These are phyloP conservation scores for Dastarcus helophoroides DNA, from an alignment of 2,888 invertebrate genomes.

Conservation along the genomic window DNA sequence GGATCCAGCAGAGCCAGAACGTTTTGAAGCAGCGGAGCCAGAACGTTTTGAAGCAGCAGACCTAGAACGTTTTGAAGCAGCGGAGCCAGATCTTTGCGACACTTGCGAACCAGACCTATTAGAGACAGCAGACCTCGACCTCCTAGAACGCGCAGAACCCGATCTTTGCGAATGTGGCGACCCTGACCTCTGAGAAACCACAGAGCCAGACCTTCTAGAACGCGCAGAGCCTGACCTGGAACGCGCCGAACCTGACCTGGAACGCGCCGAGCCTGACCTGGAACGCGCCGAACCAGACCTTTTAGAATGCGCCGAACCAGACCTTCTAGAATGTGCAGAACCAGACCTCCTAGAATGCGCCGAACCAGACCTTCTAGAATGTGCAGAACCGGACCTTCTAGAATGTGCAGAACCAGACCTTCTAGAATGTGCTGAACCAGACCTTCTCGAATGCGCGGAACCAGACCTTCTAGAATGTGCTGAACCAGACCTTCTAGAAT, in stretches of 20 bases:
- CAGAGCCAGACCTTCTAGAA: slow-evolving; percentile 33
- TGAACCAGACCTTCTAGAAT: slow-evolving; percentile 33
- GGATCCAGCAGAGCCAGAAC: slow-evolving; percentile 17
- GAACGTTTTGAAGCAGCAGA: slow-evolving; percentile 17
- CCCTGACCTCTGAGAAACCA: slow-evolving; percentile 24
- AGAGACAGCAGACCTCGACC: slow-evolving; percentile 33
- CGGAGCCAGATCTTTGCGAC: slow-evolving; percentile 17
- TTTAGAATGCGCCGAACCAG: slow-evolving; percentile 13
- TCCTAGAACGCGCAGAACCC: slow-evolving; percentile 27
- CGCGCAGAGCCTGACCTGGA: slow-evolving; percentile 28
- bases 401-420: slow-evolving; percentile 15
- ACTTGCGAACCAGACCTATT: slow-evolving; percentile 20
- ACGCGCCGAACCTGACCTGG: slow-evolving; percentile 12
- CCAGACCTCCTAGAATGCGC: slow-evolving; percentile 14
- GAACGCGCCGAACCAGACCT: slow-evolving; percentile 16
- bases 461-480: slow-evolving; percentile 23
- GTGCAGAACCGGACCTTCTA: slow-evolving; percentile 14
- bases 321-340: slow-evolving; percentile 13
- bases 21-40: slow-evolving; percentile 12
- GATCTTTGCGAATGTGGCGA: slow-evolving; percentile 17
- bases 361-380: slow-evolving; percentile 17
- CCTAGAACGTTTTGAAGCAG: slow-evolving; percentile 15
- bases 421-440: slow-evolving; percentile 14
- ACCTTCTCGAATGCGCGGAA: slow-evolving; percentile 19
- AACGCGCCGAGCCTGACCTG: slow-evolving; percentile 13